Base-by-base conservation (phyloP, 1,140 invertebrate genomes). In the Trachymyrmex septentrionalis region DNA sequence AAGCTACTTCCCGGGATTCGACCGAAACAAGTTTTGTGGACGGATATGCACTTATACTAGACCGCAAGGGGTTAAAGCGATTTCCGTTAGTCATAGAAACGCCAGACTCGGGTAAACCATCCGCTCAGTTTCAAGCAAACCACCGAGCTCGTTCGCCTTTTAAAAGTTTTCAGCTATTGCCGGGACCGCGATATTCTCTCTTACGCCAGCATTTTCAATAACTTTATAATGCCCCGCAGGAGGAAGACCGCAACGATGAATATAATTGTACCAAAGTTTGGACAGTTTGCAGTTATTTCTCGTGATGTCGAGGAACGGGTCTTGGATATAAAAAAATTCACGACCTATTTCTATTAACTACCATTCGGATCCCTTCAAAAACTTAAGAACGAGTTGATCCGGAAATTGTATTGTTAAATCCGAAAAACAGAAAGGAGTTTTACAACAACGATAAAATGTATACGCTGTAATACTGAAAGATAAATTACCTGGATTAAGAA, bases 51-150 rank as follows among this genome's bases (percentile, higher is more conserved):
- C 80, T 84, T 84, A 84, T 75, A 84, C 57, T 21, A 27, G 27
- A 84, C 80, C 80, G 69, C 80, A 84, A 75, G 55, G 55, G 69
- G 78, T 86, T 86, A 86, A 86, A 86, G 57, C 67, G 85, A 86
- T 86, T 86, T 82, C 77, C 85, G 77, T 86, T 82, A 71, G 77
- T 61, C 67, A 86, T 53, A 64, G 77, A 82, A 80, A 72, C 55
- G 53, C 77, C 63, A 50, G 75, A 85, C 73, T 80, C 38, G 66
- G 63, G 53, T 71, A 84, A 75, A 63, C 78, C 59, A 44, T 81
- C 63, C 76, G 44, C n/a, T 57, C n/a, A 84, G 85, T 78, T 84
- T 55, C 59, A 34, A 48, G 21, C 75, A 86, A 89, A 89, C 66
- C 61, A 48, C 57, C 67, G 72, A 82, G 85, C 61, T 69, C 78